Evolutionary conservation across 2,888 invertebrate genomes (phyloP), one percentile per base, ranked within the genome.

Genomic region (Isotomurus palustris): DNA sequence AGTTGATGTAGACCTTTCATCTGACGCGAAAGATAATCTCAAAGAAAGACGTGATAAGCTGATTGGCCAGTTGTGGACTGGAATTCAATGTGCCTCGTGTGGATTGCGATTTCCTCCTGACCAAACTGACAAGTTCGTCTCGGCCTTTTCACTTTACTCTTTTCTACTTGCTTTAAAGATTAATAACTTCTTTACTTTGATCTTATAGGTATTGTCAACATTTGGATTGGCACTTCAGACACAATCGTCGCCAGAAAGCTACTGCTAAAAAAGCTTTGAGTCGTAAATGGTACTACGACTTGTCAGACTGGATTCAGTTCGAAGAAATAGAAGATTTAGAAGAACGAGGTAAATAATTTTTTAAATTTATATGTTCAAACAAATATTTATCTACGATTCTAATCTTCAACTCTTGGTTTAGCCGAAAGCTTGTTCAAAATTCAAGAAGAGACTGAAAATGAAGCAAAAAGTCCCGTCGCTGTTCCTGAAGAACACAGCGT

Each of bases 211-310:
- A 97, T 77, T 73, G 77, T 72, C 90, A 91, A 74, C 99, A 99
- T 78, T 82, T 97, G 60, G 97, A 99, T 78, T 97, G 97, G 96
- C 99, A 99, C 78, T 97, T 97, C 79, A 79, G 93, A 0, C 91
- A 92, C 76, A 97, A 97, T 78, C 79, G 92, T 2, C 81, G 87
- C 53, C 92, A 91, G 71, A 84, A 91, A 66, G 91, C 91, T 73
- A 87, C 88, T 0, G 85, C 87, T 0, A 80, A 90, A 12, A 85
- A 90, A 51, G 88, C 91, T 0, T 87, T 88, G 72, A 86, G 86
- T 27, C 79, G 95, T 2, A 84, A 85, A 72, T 95, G 94, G 92
- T 94, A 89, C 76, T 94, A 92, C 74, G 86, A 88, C 72, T 79
- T 88, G 27, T 81, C 85, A 56, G 93, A 94, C 77, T 95, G 95